Evolutionary conservation across 1,140 invertebrate species (phyloP).

Genomic region (Physella acuta): DNA sequence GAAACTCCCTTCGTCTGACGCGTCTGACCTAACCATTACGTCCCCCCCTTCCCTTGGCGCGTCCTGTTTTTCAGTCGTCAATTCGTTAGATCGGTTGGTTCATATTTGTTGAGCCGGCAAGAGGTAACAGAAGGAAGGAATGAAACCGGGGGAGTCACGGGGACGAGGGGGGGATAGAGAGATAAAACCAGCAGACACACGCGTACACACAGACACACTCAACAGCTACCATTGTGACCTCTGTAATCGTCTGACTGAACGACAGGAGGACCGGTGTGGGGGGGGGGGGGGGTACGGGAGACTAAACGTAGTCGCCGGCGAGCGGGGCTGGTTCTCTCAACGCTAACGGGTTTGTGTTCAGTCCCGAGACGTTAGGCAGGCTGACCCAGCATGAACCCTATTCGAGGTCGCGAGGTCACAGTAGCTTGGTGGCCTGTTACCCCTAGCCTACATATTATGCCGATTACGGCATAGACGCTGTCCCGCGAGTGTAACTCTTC

Average conservation of each 20-base stretch:
- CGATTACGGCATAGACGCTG: not conserved
- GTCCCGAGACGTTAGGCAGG: not conserved
- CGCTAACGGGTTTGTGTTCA: constrained; percentile 1
- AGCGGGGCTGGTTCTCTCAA: too few species aligned
- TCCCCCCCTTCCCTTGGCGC: not conserved
- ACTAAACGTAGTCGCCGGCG: too few species aligned
- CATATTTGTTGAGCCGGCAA: too few species aligned
- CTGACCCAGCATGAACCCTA: not conserved
- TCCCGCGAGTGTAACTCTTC: not conserved
- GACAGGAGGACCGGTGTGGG: not conserved
- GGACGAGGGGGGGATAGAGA: too few species aligned
- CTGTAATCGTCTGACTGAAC: not conserved
- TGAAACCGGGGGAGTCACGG: too few species aligned
- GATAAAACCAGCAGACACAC: too few species aligned
- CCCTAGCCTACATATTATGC: constrained; percentile 8
- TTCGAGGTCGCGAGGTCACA: constrained; percentile 1
- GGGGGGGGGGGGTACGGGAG: not conserved
- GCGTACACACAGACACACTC: too few species aligned
- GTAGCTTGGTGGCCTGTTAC: constrained; percentile 1
- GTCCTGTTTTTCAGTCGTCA: too few species aligned
- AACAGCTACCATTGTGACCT: too few species aligned
- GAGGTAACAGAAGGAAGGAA: too few species aligned
- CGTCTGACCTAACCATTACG: constrained; percentile 2
- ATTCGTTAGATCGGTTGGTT: too few species aligned
- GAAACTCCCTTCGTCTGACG: not conserved